Conservation (phyloP, 1,140 invertebrate genomes). For the Trigoniulus corallinus region DNA sequence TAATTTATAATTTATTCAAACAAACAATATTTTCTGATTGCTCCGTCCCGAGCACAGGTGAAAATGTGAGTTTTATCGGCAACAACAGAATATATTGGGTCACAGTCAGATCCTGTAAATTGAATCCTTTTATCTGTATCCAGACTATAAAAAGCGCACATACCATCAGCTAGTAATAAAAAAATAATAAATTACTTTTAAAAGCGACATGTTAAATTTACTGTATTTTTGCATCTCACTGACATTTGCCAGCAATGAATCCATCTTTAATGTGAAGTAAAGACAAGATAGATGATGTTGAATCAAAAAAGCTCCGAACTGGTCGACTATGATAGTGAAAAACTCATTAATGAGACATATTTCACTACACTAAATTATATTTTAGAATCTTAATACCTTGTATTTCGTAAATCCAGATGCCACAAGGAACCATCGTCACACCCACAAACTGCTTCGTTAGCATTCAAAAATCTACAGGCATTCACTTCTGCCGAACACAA, state of each 20-base stretch:
- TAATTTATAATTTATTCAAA: no score
- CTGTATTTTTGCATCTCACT: not conserved
- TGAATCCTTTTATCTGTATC: slow-evolving; percentile 29
- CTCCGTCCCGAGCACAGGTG: slow-evolving; percentile 35
- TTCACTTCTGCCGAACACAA: slow-evolving; percentile 32
- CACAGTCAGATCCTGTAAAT: slow-evolving; percentile 48
- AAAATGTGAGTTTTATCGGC: slow-evolving; percentile 35
- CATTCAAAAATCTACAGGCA: slow-evolving; percentile 24
- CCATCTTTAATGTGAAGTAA: slow-evolving; percentile 21
- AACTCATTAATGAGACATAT: not conserved
- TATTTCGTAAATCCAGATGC: slow-evolving; percentile 24
- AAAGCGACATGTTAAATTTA: not conserved
- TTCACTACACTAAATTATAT: not conserved
- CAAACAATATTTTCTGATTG: slow-evolving; percentile 37
- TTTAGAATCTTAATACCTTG: slow-evolving; percentile 14
- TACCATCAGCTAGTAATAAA: slow-evolving; percentile 34
- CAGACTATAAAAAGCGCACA: slow-evolving; percentile 30
- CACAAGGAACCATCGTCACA: slow-evolving; percentile 26
- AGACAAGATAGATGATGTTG: slow-evolving; percentile 22
- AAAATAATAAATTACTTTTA: not conserved
- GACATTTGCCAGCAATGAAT: slow-evolving; percentile 23
- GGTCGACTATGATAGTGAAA: slow-evolving; percentile 21
- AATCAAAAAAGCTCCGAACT: slow-evolving; percentile 22
- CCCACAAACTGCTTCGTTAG: slow-evolving; percentile 22
- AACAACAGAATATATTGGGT: slow-evolving; percentile 39